Evolutionary conservation across 2,888 invertebrate species (phyloP).

Genomic region (Toxonevra muliebris): DNA sequence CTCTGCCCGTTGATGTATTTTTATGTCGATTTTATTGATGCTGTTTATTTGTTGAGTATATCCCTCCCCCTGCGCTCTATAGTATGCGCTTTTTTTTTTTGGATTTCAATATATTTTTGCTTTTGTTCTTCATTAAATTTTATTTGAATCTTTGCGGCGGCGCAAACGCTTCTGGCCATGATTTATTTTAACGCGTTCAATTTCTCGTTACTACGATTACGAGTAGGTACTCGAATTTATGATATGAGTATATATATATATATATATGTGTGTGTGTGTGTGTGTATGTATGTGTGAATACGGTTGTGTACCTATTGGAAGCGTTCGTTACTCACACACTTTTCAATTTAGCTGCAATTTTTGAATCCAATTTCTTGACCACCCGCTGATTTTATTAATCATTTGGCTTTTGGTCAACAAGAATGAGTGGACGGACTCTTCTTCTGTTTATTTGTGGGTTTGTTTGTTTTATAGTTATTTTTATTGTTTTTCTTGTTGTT

Average conservation of each 20-base stretch:
- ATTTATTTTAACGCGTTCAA: constrained; percentile 31
- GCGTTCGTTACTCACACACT: not conserved
- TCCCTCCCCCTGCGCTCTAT: constrained; percentile 19
- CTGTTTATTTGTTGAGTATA: constrained; percentile 33
- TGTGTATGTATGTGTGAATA: no score
- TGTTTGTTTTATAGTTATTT: no score
- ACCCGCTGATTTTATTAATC: constrained; percentile 46
- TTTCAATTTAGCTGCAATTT: constrained; percentile 25
- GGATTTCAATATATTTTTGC: no score
- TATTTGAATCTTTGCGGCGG: no score
- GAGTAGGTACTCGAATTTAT: no score
- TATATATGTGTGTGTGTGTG: no score
- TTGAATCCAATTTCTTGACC: constrained; percentile 40
- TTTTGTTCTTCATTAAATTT: no score
- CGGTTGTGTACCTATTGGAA: not conserved
- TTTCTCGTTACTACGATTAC: no score
- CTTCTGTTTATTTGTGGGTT: no score
- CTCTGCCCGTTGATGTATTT: constrained; percentile 24
- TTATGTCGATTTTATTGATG: constrained; percentile 39
- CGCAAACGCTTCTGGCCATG: constrained; percentile 19
- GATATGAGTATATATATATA: no score
- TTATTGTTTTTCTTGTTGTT: no score
- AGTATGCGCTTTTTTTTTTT: not conserved
- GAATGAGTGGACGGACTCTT: not conserved
- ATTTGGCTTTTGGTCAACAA: constrained; percentile 34